phyloP scores from a whole-genome alignment of 2,113 vertebrate species.

The Passer montanus region DNA sequence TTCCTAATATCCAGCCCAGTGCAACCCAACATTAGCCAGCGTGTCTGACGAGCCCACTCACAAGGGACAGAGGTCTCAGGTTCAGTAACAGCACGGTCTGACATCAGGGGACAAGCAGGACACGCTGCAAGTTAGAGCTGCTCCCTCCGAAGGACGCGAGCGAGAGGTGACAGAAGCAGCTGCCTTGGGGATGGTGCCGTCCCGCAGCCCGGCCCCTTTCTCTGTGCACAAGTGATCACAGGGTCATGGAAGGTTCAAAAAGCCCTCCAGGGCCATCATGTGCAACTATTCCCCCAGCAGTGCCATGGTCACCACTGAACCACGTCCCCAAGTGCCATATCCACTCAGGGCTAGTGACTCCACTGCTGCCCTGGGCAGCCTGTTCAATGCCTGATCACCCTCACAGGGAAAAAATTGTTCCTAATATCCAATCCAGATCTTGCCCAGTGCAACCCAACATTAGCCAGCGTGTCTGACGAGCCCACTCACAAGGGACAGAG shows the following conservation, averaged over 20 bases:
- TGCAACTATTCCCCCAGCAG: neutral
- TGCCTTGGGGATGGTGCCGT: neutral
- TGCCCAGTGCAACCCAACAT: neutral
- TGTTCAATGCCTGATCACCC: neutral
- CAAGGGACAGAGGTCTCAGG: neutral
- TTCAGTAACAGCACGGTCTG: neutral
- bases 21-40: neutral
- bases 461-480: neutral
- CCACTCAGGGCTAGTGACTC: neutral
- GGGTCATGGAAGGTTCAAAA: neutral
- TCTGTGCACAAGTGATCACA: fast-evolving
- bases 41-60: neutral
- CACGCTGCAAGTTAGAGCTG: neutral
- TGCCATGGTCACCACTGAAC: neutral
- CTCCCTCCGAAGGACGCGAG: neutral
- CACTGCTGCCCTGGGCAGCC: neutral
- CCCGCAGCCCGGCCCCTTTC: neutral
- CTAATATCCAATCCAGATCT: neutral
- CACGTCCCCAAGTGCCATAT: neutral
- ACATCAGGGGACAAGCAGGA: neutral
- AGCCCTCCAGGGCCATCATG: neutral
- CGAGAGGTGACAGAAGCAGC: neutral
- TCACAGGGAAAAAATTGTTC: neutral
- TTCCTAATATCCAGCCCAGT: neutral
- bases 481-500: neutral